A percentile compares a stretch with the other conserved stretches of the same genome.
Evolutionary conservation across 2,113 vertebrate species (phyloP).

Genomic region (Panurus biarmicus): DNA sequence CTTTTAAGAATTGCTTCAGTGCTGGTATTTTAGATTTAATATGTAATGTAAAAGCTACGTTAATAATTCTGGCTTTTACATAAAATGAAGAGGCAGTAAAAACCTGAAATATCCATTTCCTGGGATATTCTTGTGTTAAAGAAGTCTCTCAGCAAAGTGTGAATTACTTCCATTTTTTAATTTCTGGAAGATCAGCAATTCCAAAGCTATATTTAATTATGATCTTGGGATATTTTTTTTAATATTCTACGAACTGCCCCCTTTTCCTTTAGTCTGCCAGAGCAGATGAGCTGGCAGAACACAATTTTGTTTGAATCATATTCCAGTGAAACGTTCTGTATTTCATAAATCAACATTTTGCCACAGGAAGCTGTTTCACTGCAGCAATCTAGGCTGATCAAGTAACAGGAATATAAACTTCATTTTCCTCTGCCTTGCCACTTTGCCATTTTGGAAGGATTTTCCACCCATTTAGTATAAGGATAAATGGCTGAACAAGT

Average conservation of each 20-base stretch:
- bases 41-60: neutral
- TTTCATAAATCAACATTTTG: neutral
- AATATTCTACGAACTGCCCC: neutral
- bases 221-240: neutral
- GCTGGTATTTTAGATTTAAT: neutral
- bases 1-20: neutral
- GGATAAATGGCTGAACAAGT: neutral
- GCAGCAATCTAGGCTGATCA: neutral
- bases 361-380: neutral
- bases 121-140: neutral
- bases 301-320: neutral
- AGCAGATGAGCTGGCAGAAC: neutral
- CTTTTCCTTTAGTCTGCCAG: neutral
- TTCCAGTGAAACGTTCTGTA: neutral
- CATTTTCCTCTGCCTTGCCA: neutral
- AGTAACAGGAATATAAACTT: neutral
- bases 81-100: neutral
- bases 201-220: neutral
- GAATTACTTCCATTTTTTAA: conserved; percentile 12
- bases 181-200: neutral
- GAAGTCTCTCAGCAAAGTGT: neutral
- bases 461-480: neutral
- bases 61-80: neutral
- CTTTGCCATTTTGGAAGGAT: neutral
- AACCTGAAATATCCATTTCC: neutral